Conservation (phyloP, 2,113 vertebrate species). For the Pteronura brasiliensis region DNA sequence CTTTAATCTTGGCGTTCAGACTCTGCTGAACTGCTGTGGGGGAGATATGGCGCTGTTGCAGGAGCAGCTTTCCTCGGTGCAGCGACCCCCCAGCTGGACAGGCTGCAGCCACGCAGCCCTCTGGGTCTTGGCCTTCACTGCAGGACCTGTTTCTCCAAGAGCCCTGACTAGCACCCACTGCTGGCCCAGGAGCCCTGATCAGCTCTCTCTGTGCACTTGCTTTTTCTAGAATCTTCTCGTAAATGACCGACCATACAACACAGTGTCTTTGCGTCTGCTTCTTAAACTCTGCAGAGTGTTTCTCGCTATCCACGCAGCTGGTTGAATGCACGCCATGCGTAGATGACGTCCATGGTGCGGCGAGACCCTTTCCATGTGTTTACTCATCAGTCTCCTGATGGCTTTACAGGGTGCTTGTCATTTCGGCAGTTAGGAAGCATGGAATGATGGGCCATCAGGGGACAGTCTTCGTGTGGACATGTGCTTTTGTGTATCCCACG, state of each 20-base stretch:
- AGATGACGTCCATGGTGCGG: fast-evolving
- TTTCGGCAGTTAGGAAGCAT: fast-evolving
- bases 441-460: fast-evolving
- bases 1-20: fast-evolving
- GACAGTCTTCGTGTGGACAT: fast-evolving
- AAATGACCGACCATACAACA: fast-evolving
- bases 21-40: fast-evolving
- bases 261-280: fast-evolving
- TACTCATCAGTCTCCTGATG: fast-evolving
- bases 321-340: fast-evolving
- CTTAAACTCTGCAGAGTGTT: fast-evolving
- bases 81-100: fast-evolving
- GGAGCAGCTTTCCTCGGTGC: fast-evolving
- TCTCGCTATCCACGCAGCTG: fast-evolving
- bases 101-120: fast-evolving
- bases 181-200: fast-evolving
- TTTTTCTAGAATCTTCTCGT: neutral
- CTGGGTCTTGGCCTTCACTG: neutral
- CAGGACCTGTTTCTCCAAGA: neutral
- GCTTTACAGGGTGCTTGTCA: fast-evolving
- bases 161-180: fast-evolving
- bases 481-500: fast-evolving
- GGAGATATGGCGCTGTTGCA: fast-evolving
- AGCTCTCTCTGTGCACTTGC: neutral
- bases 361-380: fast-evolving